Evolutionary conservation across 1,140 invertebrate genomes (phyloP).

Genomic region (Drosophila serrata): DNA sequence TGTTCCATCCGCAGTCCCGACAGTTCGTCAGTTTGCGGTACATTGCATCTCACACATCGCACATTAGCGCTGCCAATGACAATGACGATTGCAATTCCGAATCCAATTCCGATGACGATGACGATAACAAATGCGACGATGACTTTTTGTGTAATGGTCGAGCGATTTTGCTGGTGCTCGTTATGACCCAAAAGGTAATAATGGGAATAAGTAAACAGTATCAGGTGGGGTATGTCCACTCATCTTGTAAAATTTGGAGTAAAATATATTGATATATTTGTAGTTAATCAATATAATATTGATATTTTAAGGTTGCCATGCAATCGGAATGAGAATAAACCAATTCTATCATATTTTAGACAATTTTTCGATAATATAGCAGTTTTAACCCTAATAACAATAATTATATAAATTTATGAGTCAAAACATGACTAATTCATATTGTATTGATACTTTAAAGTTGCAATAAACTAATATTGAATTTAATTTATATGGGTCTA

Average conservation of each 20-base stretch:
- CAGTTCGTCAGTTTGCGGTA: constrained; percentile 62
- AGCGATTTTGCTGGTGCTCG: constrained; percentile 2
- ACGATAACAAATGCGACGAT: constrained; percentile 22
- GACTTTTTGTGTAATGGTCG: constrained; percentile 23
- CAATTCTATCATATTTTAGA: too few relatives aligned
- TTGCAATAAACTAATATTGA: too few relatives aligned
- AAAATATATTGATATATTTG: neutral
- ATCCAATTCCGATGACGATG: constrained; percentile 28
- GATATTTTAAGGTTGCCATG: too few relatives aligned
- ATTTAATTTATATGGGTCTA: too few relatives aligned
- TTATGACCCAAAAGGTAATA: constrained; percentile 13
- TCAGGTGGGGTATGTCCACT: neutral
- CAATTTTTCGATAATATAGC: too few relatives aligned
- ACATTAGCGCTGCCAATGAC: constrained; percentile 73
- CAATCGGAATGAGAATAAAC: too few relatives aligned
- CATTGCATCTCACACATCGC: constrained; percentile 83
- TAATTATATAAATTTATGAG: too few relatives aligned
- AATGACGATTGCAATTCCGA: constrained; percentile 35
- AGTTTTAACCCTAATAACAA: too few relatives aligned
- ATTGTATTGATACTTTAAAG: too few relatives aligned
- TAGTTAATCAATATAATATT: neutral
- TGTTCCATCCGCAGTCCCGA: constrained; percentile 35
- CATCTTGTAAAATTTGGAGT: neutral
- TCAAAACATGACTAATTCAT: too few relatives aligned
- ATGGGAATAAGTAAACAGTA: neutral